These are phyloP conservation scores for Tokudaia tokunoshimensis DNA, from an alignment of 2,797 vertebrate species.

Conservation along the genomic window DNA sequence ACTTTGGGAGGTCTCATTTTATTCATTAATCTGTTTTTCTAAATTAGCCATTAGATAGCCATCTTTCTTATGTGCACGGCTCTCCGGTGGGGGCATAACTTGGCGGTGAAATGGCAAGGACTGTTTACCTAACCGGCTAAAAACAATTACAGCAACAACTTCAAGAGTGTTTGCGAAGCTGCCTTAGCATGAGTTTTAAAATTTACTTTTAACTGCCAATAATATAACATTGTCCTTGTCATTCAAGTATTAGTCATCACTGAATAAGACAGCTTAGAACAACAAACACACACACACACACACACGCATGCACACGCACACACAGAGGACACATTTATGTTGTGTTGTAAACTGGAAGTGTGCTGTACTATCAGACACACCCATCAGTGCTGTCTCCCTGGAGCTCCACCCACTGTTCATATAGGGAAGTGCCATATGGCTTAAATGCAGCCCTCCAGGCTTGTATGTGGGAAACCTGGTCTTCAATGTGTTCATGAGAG, in stretches of 20 bases:
- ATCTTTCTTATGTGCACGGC: not conserved
- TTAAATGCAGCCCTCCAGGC: not conserved
- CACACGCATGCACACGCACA: not conserved
- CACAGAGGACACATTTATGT: not conserved
- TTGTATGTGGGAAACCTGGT: not conserved
- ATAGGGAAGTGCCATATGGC: not conserved
- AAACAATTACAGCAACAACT: slow-evolving; percentile 26
- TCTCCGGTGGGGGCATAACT: slow-evolving; percentile 39
- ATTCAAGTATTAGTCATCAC: slow-evolving; percentile 39
- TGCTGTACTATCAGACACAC: not conserved
- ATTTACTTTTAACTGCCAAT: slow-evolving; percentile 42
- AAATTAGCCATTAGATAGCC: not conserved
- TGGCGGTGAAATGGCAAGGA: not conserved
- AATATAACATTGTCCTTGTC: slow-evolving; percentile 20
- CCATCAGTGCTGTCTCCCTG: not conserved
- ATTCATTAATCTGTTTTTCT: not conserved
- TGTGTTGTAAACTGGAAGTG: not conserved
- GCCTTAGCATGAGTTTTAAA: not conserved
- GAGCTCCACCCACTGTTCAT: not conserved
- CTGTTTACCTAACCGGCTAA: slow-evolving; percentile 23
- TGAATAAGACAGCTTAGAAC: slow-evolving; percentile 17
- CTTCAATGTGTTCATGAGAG: not conserved
- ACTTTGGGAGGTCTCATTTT: slow-evolving; percentile 30
- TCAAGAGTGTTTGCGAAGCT: not conserved
- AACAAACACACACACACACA: not conserved